Conservation (phyloP, 92 coral and sea anemone species). For the Paragorgia papillata region DNA sequence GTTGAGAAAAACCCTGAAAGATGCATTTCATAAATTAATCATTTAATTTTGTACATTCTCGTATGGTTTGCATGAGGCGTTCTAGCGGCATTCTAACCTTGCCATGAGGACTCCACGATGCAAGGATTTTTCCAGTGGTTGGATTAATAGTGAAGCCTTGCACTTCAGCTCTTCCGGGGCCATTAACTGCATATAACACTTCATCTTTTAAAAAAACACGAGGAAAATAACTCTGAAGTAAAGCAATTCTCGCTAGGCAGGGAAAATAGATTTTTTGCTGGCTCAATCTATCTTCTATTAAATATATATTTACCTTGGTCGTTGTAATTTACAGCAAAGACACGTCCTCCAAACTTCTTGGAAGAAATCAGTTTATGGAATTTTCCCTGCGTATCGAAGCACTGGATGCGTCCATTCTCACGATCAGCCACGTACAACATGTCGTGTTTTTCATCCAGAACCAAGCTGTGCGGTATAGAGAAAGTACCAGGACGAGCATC, state of each 20-base stretch:
- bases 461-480: constrained; percentile 80
- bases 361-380: constrained; percentile 65
- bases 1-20: constrained; percentile 58
- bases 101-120: constrained; percentile 71
- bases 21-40: neutral
- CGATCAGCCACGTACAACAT: constrained; percentile 87
- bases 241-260: neutral
- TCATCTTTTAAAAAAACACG: constrained; percentile 48
- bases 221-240: neutral
- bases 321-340: constrained; percentile 82
- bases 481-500: constrained; percentile 55
- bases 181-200: constrained; percentile 77
- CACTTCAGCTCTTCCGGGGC: constrained; percentile 55
- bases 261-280: too few species aligned
- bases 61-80: neutral
- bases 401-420: constrained; percentile 89
- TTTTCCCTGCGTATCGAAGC: constrained; percentile 53
- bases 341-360: constrained; percentile 75
- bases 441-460: constrained; percentile 60
- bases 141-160: constrained; percentile 82
- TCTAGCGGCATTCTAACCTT: neutral
- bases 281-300: too few species aligned
- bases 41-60: too few species aligned
- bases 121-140: constrained; percentile 58
- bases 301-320: constrained; percentile 53